Conservation (phyloP, 2,888 invertebrate genomes). For the Eremobia ochroleuca region DNA sequence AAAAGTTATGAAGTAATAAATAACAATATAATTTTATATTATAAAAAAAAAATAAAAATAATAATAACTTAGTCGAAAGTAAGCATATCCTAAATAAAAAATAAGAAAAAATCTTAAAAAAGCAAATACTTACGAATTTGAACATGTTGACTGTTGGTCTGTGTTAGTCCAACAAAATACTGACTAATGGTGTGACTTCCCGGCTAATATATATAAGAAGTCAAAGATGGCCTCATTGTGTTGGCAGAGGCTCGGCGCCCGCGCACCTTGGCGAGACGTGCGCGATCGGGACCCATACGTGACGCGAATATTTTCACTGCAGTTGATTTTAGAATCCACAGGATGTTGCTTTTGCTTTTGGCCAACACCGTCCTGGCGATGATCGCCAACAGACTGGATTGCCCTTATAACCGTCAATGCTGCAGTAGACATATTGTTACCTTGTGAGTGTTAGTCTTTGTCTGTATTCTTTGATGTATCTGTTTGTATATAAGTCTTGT, state of each 20-base stretch:
- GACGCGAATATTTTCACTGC: slow-evolving; percentile 81
- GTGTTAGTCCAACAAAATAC: slow-evolving; percentile 75
- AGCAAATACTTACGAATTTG: slow-evolving; percentile 86
- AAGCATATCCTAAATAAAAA: background rate
- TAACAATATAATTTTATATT: too few species aligned
- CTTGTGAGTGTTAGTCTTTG: too few species aligned
- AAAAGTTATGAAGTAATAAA: too few species aligned
- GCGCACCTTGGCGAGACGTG: slow-evolving; percentile 82
- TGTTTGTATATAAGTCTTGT: too few species aligned
- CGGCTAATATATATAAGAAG: slow-evolving; percentile 86
- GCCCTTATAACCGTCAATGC: too few species aligned
- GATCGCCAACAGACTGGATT: too few species aligned
- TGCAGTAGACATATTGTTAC: too few species aligned
- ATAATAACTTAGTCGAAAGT: background rate
- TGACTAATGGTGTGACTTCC: slow-evolving; percentile 77
- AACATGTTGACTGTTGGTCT: slow-evolving; percentile 87
- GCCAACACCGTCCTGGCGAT: too few species aligned
- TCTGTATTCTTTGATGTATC: too few species aligned
- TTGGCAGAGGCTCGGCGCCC: slow-evolving; percentile 83
- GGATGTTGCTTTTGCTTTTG: slow-evolving; percentile 70
- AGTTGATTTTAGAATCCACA: slow-evolving; percentile 64
- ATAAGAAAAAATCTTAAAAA: background rate
- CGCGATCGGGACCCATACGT: slow-evolving; percentile 79
- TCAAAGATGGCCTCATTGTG: slow-evolving; percentile 82
- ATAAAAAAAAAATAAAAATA: too few species aligned